Percentiles rank a stretch among this genome's conserved stretches.
These are phyloP conservation scores for Stenchaetothrips biformis DNA, from an alignment of 2,888 invertebrate species.

Conservation along the genomic window DNA sequence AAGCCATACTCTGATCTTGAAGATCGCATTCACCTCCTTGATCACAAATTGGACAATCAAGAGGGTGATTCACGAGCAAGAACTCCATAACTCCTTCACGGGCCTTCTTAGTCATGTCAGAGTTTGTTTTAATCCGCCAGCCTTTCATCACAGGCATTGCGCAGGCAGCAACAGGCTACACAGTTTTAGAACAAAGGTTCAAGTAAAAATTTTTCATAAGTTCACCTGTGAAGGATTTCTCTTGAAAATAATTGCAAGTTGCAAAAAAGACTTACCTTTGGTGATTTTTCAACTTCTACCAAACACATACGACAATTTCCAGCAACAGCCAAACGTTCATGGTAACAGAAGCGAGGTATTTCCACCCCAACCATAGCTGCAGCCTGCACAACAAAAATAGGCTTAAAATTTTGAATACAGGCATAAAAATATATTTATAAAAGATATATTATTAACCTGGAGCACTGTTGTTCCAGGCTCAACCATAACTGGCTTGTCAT, in stretches of 20 bases:
- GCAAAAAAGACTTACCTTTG: slow-evolving; percentile 56
- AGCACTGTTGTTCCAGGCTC: slow-evolving; percentile 95
- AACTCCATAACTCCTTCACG: slow-evolving; percentile 97
- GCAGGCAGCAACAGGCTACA: slow-evolving; percentile 89
- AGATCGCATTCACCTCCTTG: slow-evolving; percentile 92
- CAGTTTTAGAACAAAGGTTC: slow-evolving; percentile 26
- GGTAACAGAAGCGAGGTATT: slow-evolving; percentile 98
- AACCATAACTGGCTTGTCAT: slow-evolving; percentile 91
- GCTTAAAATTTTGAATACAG: background rate
- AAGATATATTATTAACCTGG: slow-evolving; percentile 57
- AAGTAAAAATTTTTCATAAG: background rate
- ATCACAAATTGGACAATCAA: slow-evolving; percentile 99
- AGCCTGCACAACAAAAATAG: slow-evolving; percentile 58
- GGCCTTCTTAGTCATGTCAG: slow-evolving; percentile 78
- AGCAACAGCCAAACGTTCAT: slow-evolving; percentile 95
- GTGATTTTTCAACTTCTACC: slow-evolving; percentile 97
- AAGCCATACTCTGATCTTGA: slow-evolving; percentile 99
- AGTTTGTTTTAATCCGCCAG: slow-evolving; percentile 97
- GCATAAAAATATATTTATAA: background rate
- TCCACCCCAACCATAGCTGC: slow-evolving; percentile 93
- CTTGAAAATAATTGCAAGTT: background rate
- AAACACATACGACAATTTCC: slow-evolving; percentile 99
- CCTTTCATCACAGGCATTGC: slow-evolving; percentile 99
- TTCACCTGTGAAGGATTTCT: too few relatives aligned
- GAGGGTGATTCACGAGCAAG: slow-evolving; percentile 92